Evolutionary conservation across 2,113 vertebrate genomes (phyloP).

Genomic region (Anoplopoma fimbria): DNA sequence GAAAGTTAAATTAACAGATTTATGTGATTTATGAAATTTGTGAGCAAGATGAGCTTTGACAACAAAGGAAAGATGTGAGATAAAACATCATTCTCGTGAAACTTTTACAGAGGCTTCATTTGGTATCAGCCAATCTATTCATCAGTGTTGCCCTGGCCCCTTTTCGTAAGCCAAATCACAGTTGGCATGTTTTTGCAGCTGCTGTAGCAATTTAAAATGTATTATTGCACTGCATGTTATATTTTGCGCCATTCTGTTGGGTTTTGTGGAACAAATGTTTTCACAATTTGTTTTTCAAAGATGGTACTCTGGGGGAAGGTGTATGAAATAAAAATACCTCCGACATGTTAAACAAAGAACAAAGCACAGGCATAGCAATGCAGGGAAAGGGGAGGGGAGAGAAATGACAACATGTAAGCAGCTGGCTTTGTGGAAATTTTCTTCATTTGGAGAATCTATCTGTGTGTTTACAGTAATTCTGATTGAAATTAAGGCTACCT

Average conservation of each 20-base stretch:
- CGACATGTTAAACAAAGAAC: constrained; percentile 10
- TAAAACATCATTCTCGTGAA: not conserved
- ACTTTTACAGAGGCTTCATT: not conserved
- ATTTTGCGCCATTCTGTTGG: not conserved
- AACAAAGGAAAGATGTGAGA: not conserved
- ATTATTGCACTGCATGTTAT: not conserved
- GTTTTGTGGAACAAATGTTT: not conserved
- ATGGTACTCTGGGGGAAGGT: not conserved
- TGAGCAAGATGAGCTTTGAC: not conserved
- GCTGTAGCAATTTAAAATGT: not conserved
- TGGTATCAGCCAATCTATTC: too few relatives aligned
- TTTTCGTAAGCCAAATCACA: constrained; percentile 11
- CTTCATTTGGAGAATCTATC: not conserved
- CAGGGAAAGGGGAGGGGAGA: not conserved
- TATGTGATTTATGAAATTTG: not conserved
- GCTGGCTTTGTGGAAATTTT: not conserved
- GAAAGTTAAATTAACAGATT: not conserved
- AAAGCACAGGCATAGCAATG: not conserved
- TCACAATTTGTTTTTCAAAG: not conserved
- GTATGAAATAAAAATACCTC: constrained; percentile 8
- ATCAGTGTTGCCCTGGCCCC: not conserved
- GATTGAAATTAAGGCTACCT: not conserved
- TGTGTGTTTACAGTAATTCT: constrained; percentile 1
- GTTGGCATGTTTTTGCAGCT: constrained; percentile 54
- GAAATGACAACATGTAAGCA: not conserved